Evolutionary conservation across 2,888 invertebrate species (phyloP).

Genomic region (Cinara cedri): DNA sequence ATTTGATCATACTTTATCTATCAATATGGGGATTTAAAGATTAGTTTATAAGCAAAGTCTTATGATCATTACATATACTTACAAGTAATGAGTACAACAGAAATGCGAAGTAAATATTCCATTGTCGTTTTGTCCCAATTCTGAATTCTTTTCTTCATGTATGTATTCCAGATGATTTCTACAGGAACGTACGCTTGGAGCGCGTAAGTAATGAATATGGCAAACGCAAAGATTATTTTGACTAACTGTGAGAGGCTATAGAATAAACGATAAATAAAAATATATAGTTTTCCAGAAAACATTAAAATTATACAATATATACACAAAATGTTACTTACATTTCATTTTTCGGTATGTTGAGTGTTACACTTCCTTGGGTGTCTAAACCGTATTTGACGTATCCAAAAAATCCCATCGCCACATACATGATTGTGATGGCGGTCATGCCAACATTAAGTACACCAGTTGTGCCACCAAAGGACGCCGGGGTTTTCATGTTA

Average conservation of each 20-base stretch:
- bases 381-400: conserved; percentile 78
- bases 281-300: not conserved
- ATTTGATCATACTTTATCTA: not conserved
- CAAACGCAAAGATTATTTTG: conserved; percentile 70
- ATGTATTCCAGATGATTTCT: conserved; percentile 75
- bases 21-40: too few relatives aligned
- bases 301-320: not conserved
- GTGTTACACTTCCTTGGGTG: conserved; percentile 77
- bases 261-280: conserved; percentile 35
- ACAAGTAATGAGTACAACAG: conserved; percentile 70
- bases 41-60: too few relatives aligned
- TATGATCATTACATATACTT: conserved; percentile 62
- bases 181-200: conserved; percentile 90
- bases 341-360: conserved; percentile 74
- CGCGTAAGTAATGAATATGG: conserved; percentile 82
- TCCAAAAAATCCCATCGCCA: conserved; percentile 81
- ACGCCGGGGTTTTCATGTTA: conserved; percentile 83
- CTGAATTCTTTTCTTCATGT: conserved; percentile 63
- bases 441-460: conserved; percentile 84
- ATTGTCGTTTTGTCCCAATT: conserved; percentile 64
- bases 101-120: conserved; percentile 67
- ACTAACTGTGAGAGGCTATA: conserved; percentile 71
- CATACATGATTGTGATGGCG: conserved; percentile 77
- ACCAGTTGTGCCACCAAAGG: conserved; percentile 77
- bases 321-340: conserved; percentile 64